phyloP scores from a whole-genome alignment of 2,888 invertebrate species.

The Chouioia cunea region DNA sequence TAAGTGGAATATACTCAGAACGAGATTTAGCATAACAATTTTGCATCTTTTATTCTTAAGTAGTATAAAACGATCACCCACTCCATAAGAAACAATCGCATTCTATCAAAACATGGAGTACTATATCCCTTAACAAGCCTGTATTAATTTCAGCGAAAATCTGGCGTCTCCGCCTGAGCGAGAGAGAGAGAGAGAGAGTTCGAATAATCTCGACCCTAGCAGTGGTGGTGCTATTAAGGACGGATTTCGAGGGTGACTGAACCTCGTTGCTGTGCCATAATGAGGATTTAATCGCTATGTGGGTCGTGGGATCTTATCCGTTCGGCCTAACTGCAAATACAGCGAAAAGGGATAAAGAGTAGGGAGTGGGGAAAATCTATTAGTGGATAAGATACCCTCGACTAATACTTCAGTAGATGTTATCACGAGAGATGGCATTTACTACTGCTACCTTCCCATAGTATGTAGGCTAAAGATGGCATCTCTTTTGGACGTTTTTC shows the following conservation, averaged over 20 bases:
- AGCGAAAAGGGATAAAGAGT: constrained; percentile 10
- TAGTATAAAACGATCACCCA: no score
- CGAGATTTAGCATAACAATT: no score
- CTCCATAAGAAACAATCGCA: no score
- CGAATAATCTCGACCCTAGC: no score
- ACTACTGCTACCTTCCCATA: background rate
- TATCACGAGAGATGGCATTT: constrained; percentile 16
- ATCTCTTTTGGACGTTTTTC: constrained; percentile 8
- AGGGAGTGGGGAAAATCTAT: constrained; percentile 13
- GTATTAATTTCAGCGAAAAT: no score
- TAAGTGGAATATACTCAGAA: no score
- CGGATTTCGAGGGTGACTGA: constrained; percentile 53
- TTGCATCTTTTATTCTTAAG: no score
- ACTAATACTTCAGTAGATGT: constrained; percentile 24
- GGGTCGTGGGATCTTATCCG: constrained; percentile 38
- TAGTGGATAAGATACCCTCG: constrained; percentile 16
- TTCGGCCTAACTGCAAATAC: constrained; percentile 2
- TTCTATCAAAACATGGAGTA: no score
- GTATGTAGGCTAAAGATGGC: background rate
- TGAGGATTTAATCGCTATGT: constrained; percentile 55
- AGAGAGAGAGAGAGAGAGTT: no score
- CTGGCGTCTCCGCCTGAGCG: no score
- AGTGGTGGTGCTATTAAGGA: constrained; percentile 48
- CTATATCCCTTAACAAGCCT: no score
- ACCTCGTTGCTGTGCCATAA: constrained; percentile 49